Base-by-base conservation (phyloP, 2,797 vertebrate genomes). In the Ciconia nigra region DNA sequence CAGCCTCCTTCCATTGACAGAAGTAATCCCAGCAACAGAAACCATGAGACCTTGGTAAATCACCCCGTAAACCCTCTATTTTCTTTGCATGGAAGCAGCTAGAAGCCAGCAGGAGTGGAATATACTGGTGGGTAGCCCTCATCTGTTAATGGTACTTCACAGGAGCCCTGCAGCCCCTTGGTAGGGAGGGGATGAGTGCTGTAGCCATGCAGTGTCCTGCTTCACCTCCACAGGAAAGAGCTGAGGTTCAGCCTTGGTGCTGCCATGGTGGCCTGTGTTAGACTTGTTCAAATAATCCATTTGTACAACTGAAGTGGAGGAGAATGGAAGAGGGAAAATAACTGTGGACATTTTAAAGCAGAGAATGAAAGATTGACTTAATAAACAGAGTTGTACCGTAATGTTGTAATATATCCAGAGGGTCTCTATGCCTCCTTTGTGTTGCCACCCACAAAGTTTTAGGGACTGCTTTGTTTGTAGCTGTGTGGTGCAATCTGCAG, bases 381-480 rank as follows among this genome's bases (percentile, higher is more conserved):
- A 83, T 95, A 94, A 94, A 66, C 33, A 73, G 81, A 89, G 29
- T 87, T 67, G 65, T 95, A 57, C 35, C 59, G 63, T 80, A 70
- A 79, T 90, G 85, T 67, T 92, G 92, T 94, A 95, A 93, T 70
- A 90, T 80, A 95, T 84, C 92, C 77, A 66, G 77, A 61, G 77
- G 66, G 31, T 80, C 28, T 90, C 70, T 92, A 7, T 84, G 93
- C 77, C 80, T 94, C 74, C 88, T 82, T 90, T 77, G 73, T 92
- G 74, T 54, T 92, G 77, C 96, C 95, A 95, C 95, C 90, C 96
- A 97, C 88, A 63, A 92, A 90, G 95, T 89, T 76, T 84, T 72
- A 84, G 80, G 83, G 79, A 47, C 54, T 58, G 39, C 65, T 93
- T 90, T 95, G 47, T 95, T 90, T 90, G 90, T 72, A 92, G 70